Base-by-base conservation (phyloP, 1,140 invertebrate species). In the Tetragonula clypearis region DNA sequence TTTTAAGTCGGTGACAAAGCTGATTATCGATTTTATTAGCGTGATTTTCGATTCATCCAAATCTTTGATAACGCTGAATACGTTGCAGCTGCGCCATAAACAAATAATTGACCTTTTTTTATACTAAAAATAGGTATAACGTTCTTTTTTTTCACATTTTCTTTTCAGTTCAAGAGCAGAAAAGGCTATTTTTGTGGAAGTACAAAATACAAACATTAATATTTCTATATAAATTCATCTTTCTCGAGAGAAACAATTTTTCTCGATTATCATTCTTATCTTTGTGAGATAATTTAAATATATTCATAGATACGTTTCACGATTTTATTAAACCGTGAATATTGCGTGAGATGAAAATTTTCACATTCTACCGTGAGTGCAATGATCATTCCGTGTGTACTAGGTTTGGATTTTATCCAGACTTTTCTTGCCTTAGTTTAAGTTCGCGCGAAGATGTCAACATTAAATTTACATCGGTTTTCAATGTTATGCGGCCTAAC, bases 381-480 rank as follows among this genome's bases (percentile, higher is more conserved):
- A 41, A 30, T 6, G 41, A 35, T 53, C 19, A 3, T 55, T 30
- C 4, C 68, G 1, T 19, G 35, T 21, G 8, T 26, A 49, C 21
- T 2, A 66, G 60, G n/a, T 82, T 77, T 77, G 15, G 23, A 11
- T 26, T 66, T 65, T 9, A 77, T 82, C 60, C 81, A 41, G 53
- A 23, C 23, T 62, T 26, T 56, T 30, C 35, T 56, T 30, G 14
- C 12, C n/a, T 15, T 41, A 35, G n/a, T 19, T 15, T 8, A 15
- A 65, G 6, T 41, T 65, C 17, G 12, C 26, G 19, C 1, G 11
- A 56, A n/a, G 9, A n/a, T 83, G 49, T 78, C 82, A 60, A 78
- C 65, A 69, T 83, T 78, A 77, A 83, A 83, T 78, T 78, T 83
- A 77, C 82, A 58, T 83, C 14, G 56, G 9, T 78, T 69, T 23